Evolutionary conservation across 1,140 invertebrate species (phyloP).

Genomic region (Danaus plexippus): DNA sequence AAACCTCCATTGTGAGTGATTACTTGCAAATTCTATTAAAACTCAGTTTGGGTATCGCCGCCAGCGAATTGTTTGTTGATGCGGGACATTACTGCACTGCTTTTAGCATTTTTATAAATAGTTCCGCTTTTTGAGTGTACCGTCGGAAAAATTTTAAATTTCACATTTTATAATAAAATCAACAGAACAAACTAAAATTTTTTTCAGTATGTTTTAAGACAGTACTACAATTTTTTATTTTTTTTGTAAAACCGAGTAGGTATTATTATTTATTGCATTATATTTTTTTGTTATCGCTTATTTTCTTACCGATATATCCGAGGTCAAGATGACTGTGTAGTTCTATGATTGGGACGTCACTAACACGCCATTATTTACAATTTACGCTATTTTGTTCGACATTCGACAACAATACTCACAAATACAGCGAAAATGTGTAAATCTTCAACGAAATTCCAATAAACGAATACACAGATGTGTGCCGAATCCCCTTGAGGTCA

Average conservation of each 20-base stretch:
- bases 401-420: constrained; percentile 2
- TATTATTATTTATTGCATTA: too few species aligned
- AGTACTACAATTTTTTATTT: too few species aligned
- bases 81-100: constrained; percentile 8
- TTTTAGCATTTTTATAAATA: too few species aligned
- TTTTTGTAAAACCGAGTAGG: too few species aligned
- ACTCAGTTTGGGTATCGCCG: constrained; percentile 20
- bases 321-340: constrained; percentile 45
- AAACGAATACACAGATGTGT: constrained; percentile 50
- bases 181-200: too few species aligned
- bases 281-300: too few species aligned
- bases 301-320: constrained; percentile 10
- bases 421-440: constrained; percentile 1
- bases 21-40: constrained; percentile 60
- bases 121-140: constrained; percentile 9
- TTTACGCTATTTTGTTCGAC: constrained; percentile 6
- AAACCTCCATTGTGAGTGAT: constrained; percentile 47
- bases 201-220: too few species aligned
- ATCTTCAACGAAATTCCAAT: constrained; percentile 31
- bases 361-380: constrained; percentile 25
- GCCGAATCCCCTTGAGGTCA: constrained; percentile 42
- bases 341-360: constrained; percentile 48
- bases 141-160: not conserved
- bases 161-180: too few species aligned
- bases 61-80: constrained; percentile 22